Evolutionary conservation across 2,888 invertebrate genomes (phyloP), one percentile per base, ranked within the genome.

Genomic region (Phalangium opilio): DNA sequence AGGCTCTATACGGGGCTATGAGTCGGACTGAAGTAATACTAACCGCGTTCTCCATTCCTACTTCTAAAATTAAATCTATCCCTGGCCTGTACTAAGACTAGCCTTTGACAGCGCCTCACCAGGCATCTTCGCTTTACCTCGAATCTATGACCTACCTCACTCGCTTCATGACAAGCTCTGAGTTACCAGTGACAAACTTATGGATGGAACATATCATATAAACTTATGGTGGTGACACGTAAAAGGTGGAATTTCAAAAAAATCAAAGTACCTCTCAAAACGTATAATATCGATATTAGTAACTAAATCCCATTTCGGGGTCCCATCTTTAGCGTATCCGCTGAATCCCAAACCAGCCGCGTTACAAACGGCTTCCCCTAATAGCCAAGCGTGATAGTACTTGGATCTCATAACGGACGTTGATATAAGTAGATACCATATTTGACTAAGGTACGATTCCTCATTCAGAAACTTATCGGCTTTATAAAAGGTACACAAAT

Each of bases 361-460:
- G 67, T 95, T 93, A 67, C 89, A 91, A 57, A 93, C 82, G 1
- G 89, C 86, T 67, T 96, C 96, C 5, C 90, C 63, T 50, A 93
- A 73, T 49, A 86, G 73, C 93, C 93, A 95, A n/a, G 90, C 93
- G 65, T 90, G 85, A 70, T 93, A 93, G 72, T 93, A 95, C 71
- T 90, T 91, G 68, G 83, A 82, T 56, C 91, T 77, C 50, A 80
- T 79, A 51, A 83, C 73, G 56, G 83, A 75, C 44, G 87, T 86
- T 41, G 81, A 75, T 55, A 78, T 67, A 60, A 77, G 69, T 55
- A 87, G 70, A 70, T 81, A 90, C 65, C 81, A 77, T 62, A 83
- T 76, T 64, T 77, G 79, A 56, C 76, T 75, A 27, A 71, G 52
- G 43, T 79, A 64, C 15, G 73, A 70, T 15, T 75, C 72, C 47